Conservation (phyloP, 2,888 invertebrate genomes). For the Ethmia dodecea region DNA sequence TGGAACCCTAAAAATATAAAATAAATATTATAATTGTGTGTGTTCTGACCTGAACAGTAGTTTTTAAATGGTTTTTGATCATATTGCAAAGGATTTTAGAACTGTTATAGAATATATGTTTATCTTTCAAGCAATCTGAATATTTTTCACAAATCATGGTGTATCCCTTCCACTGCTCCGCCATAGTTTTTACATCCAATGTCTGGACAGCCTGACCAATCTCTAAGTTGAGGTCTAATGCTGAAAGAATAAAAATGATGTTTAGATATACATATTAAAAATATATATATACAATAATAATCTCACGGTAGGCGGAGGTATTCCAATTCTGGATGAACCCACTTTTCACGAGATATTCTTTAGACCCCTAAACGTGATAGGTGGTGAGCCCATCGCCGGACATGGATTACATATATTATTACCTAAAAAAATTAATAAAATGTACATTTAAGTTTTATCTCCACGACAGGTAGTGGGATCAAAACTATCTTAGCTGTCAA, state of each 20-base stretch:
- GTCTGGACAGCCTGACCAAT: constrained; percentile 65
- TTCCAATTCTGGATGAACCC: too few species aligned
- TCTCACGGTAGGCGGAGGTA: too few species aligned
- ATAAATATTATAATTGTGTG: too few species aligned
- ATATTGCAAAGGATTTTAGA: constrained; percentile 38
- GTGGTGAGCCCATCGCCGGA: too few species aligned
- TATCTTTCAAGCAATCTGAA: constrained; percentile 40
- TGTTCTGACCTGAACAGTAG: constrained; percentile 52
- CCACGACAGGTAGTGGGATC: too few species aligned
- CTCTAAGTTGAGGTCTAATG: constrained; percentile 58
- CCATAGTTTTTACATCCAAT: constrained; percentile 73
- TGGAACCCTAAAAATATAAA: too few species aligned
- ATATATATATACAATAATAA: too few species aligned
- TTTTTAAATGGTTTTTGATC: constrained; percentile 40
- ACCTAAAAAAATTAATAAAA: background rate
- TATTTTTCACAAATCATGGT: constrained; percentile 65
- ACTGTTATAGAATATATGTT: constrained; percentile 39
- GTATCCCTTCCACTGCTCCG: constrained; percentile 75
- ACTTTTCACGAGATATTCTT: too few species aligned
- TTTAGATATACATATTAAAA: too few species aligned
- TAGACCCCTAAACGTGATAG: too few species aligned
- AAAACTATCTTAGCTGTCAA: too few species aligned
- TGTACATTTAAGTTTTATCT: background rate
- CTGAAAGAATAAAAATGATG: constrained; percentile 36
- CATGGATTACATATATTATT: background rate